Evolutionary conservation across 2,888 invertebrate genomes (phyloP), one percentile per base, ranked within the genome.

Genomic region (Saturnia japonica): DNA sequence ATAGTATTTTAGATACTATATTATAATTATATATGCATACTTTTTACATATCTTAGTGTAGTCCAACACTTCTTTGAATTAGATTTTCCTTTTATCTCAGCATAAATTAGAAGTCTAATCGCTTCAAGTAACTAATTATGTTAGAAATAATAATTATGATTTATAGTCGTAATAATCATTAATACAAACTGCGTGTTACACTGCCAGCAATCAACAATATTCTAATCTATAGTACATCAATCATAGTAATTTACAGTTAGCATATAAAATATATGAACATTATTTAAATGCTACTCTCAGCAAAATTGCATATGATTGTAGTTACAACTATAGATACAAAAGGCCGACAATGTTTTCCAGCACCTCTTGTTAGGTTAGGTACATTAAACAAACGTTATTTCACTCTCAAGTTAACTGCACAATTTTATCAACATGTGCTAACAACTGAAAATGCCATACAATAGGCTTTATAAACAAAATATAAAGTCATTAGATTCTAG

Each of bases 341-440:
- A 80, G 82, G 78, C 82, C 79, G 72, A 45, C 70, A 71, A 9
- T 73, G 42, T 71, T 74, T n/a, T 76, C 73, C 70, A 68, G 72
- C 71, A 67, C 72, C 6, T 54, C 22, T 54, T 22, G 22, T 68
- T 74, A 68, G 45, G 72, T 62, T 40, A n/a, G n/a, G 34, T 62
- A 80, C 76, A 75, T 80, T 81, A 80, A 79, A 74, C 81, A 76
- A 79, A 77, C 75, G 42, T 75, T 77, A 40, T n/a, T 40, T 34
- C 40, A 60, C 14, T 28, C 78, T 81, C 82, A 80, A 86, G 83
- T 85, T 88, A 90, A 89, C 86, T 88, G 85, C 88, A 88, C 90
- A 90, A 91, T 90, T 89, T 88, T 86, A 85, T 84, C 86, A 87
- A 83, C 83, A 85, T 90, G 90, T 88, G 85, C 78, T 82, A 82